These are phyloP conservation scores for Lutjanus argentimaculatus DNA, from an alignment of 2,797 vertebrate species.

Conservation along the genomic window DNA sequence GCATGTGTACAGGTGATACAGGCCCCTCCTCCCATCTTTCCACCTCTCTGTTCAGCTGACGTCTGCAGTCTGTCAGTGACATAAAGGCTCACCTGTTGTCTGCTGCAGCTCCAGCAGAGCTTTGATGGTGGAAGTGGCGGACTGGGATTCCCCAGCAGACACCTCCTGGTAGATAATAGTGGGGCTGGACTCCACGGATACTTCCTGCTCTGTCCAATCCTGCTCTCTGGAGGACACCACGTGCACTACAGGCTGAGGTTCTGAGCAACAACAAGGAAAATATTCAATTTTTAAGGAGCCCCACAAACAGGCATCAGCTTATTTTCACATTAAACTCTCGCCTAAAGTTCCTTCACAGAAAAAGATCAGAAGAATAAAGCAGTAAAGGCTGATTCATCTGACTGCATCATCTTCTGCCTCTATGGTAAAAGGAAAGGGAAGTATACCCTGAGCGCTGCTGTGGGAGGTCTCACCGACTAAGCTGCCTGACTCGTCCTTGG, in stretches of 20 bases:
- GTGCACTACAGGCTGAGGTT: constrained; percentile 93
- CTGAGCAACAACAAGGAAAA: constrained; percentile 71
- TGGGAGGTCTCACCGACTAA: constrained; percentile 87
- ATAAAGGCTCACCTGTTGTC: constrained; percentile 89
- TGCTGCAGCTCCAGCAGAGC: constrained; percentile 97
- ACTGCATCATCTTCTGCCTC: background rate
- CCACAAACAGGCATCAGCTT: background rate
- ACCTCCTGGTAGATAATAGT: constrained; percentile 96
- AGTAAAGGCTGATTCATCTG: background rate
- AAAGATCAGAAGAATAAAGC: background rate
- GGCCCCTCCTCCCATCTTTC: background rate
- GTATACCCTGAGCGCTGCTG: constrained; percentile 86
- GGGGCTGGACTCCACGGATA: constrained; percentile 93
- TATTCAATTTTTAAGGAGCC: background rate
- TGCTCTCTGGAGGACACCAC: constrained; percentile 95
- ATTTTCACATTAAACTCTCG: background rate
- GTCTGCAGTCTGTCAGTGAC: background rate
- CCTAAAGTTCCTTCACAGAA: background rate
- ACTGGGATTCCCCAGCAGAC: constrained; percentile 92
- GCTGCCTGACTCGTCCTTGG: constrained; percentile 89
- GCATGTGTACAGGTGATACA: background rate
- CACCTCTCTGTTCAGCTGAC: background rate
- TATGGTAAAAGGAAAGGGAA: background rate
- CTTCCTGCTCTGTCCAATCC: constrained; percentile 97
- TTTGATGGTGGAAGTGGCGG: constrained; percentile 97